Evolutionary conservation across 2,888 invertebrate genomes (phyloP).

Genomic region (Geotrupes spiniger): DNA sequence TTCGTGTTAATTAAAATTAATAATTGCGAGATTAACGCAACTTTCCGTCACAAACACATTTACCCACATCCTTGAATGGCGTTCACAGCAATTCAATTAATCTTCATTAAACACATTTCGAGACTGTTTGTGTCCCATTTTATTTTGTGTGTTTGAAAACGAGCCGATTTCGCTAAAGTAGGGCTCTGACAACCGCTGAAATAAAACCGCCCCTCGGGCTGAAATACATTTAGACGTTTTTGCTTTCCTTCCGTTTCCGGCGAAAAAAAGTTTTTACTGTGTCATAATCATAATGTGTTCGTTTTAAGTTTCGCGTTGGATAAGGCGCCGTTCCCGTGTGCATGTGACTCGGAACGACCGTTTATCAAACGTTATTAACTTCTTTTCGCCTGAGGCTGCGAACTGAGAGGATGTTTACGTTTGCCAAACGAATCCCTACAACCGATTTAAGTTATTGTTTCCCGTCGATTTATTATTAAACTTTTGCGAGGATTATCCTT

Average conservation of each 20-base stretch:
- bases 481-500: not conserved
- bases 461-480: not conserved
- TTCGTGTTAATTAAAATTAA: too few species aligned
- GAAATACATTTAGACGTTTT: constrained; percentile 6
- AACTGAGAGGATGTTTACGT: too few species aligned
- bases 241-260: constrained; percentile 28
- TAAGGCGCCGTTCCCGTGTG: constrained; percentile 15
- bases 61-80: too few species aligned
- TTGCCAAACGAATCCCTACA: too few species aligned
- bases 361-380: constrained; percentile 16
- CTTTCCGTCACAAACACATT: too few species aligned
- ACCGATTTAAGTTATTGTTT: not conserved
- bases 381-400: constrained; percentile 8
- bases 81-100: too few species aligned
- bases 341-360: constrained; percentile 18
- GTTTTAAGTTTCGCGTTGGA: constrained; percentile 33
- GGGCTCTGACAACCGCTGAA: too few species aligned
- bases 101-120: too few species aligned
- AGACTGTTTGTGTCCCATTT: too few species aligned
- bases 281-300: constrained; percentile 43
- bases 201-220: not conserved
- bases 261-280: constrained; percentile 33
- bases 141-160: too few species aligned
- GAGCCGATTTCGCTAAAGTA: too few species aligned
- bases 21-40: too few species aligned